Base-by-base conservation (phyloP, 92 coral and sea anemone species). In the Bergia sp. region DNA sequence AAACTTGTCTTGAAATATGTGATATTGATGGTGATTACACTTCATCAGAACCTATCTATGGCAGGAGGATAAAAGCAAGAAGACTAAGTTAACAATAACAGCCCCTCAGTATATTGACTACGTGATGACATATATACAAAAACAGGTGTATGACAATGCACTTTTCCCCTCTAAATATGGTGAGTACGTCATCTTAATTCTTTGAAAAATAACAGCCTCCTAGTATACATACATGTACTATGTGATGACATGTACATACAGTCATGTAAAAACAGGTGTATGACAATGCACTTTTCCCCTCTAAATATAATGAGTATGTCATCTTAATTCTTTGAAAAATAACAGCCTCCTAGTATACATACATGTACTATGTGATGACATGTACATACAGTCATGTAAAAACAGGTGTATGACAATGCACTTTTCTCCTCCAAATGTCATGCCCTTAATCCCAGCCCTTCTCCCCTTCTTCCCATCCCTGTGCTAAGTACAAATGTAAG, bases 141-240 rank as follows among this genome's bases (percentile, higher is more conserved):
- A 97, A 85, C 95, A 94, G 75, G 95, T 97, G 38, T 96, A 97
- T 78, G 99, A 97, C 66, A 93, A 97, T 86, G 93, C 96, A 8
- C 95, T 96, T 18, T 93, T 97, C 81, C 99, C 99, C 73, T 94
- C 99, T 37, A 97, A 97, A 95, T 97, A 84, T 92, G 99, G 99
- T 97, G 76, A 95, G 98, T 91, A 29, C 11, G 13, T 43, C 12
- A 69, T 1, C 18, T 79, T 55, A 7, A 3, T 3, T 42, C 7
- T 45, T 8, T 47, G 53, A 29, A 29, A 29, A 29, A 29, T 29
- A 29, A 29, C 29, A 29, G 29, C 29, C 29, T 29, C 29, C 29
- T 29, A 29, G 29, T 0, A 53, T 53, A 53, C 58, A 29, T 53
- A 13, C 76, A 18, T 71, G 76, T 71, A 78, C 21, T 18, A 53